Evolutionary conservation across 2,888 invertebrate species (phyloP), one percentile per base, ranked within the genome.

Genomic region (Balanococcus diminutus): DNA sequence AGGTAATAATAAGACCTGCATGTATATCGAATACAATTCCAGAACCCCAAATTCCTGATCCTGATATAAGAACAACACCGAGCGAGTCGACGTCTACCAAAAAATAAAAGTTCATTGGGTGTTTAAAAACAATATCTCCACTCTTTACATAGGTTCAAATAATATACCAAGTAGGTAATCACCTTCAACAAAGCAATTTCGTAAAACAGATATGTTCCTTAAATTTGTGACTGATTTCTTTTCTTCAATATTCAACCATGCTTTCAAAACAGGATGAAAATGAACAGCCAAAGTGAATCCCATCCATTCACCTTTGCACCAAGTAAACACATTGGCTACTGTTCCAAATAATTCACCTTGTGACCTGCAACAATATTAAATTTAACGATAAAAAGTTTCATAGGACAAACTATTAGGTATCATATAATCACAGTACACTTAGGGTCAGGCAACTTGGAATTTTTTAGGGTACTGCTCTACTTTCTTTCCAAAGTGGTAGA

Each of bases 251-350:
- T 85, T 85, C 32, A 85, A 14, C 85, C 85, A 85, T 9, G 85
- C 72, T 32, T 51, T 79, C 3, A 85, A 16, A n/a, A 85, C 46
- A 2, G 75, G 75, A 16, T 85, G 72, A 19, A 79, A 46, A 42
- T 85, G 75, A 1, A 46, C 79, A 9, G 75, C 72, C 19, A 85
- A 42, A 31, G 85, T 67, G 22, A 85, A 85, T 75, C 85, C 85
- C 75, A 79, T 85, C 85, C 85, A 85, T 85, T 85, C 85, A 16
- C 85, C 85, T 46, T 85, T 85, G 22, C 36, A 42, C 75, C 85
- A 75, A 16, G 85, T 85, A 14, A 85, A 85, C 0, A 85, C 85
- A 28, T 32, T 79, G 28, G 72, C 75, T 11, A 85, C 79, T 3
- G 75, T 25, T 39, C 85, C 85, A 14, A 85, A 19, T 22, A 85